Percentiles rank a stretch among this genome's conserved stretches.
phyloP scores from a whole-genome alignment of 1,140 invertebrate species.

The Oncopeltus fasciatus region DNA sequence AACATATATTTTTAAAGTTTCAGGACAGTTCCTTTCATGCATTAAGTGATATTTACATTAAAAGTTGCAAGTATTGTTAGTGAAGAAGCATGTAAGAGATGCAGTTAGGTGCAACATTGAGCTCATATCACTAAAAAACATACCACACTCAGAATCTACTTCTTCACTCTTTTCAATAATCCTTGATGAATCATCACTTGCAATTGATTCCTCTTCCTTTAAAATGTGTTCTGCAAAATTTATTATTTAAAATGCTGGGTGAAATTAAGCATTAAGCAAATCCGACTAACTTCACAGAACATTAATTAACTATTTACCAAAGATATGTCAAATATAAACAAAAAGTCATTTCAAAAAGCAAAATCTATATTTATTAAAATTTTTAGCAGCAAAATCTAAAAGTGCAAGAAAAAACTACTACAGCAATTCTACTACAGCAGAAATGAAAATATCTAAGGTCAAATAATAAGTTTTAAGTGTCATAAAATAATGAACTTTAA shows the following conservation, averaged over 20 bases:
- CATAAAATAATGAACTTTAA: not conserved
- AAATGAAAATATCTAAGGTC: not conserved
- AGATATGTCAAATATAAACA: not conserved
- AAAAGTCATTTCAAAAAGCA: not conserved
- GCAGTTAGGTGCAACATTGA: too few relatives aligned
- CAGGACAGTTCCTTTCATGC: too few relatives aligned
- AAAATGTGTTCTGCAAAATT: constrained; percentile 7
- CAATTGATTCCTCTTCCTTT: constrained; percentile 1
- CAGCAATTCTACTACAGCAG: not conserved
- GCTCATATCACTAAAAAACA: not conserved
- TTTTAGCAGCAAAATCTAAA: not conserved
- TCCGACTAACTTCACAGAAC: not conserved
- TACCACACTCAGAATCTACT: constrained; percentile 2
- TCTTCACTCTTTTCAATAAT: not conserved
- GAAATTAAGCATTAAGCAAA: not conserved
- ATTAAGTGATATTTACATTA: too few relatives aligned
- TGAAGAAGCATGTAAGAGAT: too few relatives aligned
- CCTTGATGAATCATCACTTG: not conserved
- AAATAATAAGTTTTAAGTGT: not conserved
- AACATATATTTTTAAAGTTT: too few relatives aligned
- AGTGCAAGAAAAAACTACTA: not conserved
- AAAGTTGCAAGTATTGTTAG: too few relatives aligned
- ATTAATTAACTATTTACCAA: not conserved
- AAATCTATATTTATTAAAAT: not conserved
- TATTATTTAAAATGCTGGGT: not conserved